phyloP scores from a whole-genome alignment of 2,797 vertebrate genomes.

The Catamblyrhynchus diadema region DNA sequence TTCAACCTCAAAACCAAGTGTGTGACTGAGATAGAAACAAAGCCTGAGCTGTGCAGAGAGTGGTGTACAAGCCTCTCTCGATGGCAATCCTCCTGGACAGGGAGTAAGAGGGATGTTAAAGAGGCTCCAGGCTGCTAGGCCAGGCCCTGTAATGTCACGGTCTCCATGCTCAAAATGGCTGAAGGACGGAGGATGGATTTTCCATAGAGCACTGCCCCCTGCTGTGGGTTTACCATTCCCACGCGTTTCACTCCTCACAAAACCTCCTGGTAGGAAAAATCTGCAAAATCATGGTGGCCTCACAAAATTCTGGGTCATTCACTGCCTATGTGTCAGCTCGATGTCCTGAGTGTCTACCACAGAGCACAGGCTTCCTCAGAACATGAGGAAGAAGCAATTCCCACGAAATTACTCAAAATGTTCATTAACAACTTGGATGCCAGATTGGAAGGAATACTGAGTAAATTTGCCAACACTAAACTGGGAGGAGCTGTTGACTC shows the following conservation, averaged over 20 bases:
- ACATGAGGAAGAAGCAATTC: neutral
- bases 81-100: neutral
- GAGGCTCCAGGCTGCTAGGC: neutral
- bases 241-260: neutral
- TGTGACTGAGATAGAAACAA: neutral
- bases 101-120: neutral
- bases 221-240: conserved; percentile 11
- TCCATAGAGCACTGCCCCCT: conserved; percentile 66
- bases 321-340: fast-evolving
- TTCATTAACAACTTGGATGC: neutral
- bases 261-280: neutral
- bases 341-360: neutral
- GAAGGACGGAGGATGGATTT: neutral
- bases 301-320: neutral
- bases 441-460: neutral
- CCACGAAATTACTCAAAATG: neutral
- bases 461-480: no score
- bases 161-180: neutral
- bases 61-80: neutral
- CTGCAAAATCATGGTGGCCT: neutral
- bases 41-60: neutral
- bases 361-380: neutral
- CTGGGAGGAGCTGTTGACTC: fast-evolving
- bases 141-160: neutral
- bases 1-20: neutral